Conservation (phyloP, 2,797 vertebrate genomes). For the Tokudaia tokunoshimensis region DNA sequence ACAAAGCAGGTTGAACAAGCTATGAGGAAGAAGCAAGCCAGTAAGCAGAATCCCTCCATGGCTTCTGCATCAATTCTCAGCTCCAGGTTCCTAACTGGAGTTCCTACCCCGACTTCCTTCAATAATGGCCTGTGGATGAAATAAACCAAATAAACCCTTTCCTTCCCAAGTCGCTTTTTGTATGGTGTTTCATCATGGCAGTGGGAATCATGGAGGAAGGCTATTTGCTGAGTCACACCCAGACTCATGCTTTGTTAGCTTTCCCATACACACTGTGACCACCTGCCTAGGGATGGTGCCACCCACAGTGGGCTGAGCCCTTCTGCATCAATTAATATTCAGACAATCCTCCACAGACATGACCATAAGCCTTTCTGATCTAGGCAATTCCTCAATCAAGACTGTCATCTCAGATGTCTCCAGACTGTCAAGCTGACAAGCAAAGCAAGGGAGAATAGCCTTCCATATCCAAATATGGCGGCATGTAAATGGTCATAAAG, state of each 20-base stretch:
- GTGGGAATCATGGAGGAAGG: not conserved
- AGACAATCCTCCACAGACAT: not conserved
- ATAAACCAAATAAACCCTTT: not conserved
- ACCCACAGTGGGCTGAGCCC: not conserved
- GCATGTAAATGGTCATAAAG: not conserved
- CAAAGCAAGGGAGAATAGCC: not conserved
- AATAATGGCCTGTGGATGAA: not conserved
- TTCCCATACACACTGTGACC: not conserved
- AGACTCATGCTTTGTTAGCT: not conserved
- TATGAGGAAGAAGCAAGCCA: not conserved
- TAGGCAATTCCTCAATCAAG: not conserved
- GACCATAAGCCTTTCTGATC: not conserved
- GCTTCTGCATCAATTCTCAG: not conserved
- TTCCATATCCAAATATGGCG: not conserved
- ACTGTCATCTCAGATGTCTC: not conserved
- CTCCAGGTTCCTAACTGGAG: not conserved
- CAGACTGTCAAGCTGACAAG: not conserved
- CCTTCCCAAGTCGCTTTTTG: not conserved
- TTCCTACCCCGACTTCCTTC: not conserved
- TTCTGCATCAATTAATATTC: not conserved
- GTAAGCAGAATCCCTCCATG: not conserved
- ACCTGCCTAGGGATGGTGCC: not conserved
- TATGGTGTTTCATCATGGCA: not conserved
- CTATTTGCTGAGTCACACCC: too few relatives aligned
- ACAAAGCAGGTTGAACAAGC: not conserved